Conservation (phyloP, 2,797 vertebrate genomes). For the Nannoperca obscura region DNA sequence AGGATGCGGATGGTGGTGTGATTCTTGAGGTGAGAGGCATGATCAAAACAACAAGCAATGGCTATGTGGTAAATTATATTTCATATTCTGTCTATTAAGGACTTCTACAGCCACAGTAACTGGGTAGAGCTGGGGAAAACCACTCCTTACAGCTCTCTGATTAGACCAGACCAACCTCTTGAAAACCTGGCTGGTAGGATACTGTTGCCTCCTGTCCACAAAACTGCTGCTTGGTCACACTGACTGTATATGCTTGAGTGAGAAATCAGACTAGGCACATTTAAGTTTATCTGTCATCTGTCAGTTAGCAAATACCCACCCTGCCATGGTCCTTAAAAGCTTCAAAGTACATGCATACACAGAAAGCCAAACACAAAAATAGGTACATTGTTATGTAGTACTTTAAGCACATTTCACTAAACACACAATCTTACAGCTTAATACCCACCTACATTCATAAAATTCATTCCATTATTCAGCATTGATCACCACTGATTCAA, state of each 20-base stretch:
- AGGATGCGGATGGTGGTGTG: neutral
- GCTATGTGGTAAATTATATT: neutral
- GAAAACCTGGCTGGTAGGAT: conserved; percentile 75
- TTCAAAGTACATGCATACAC: neutral
- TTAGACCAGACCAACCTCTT: conserved; percentile 63
- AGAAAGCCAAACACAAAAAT: neutral
- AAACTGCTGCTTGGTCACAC: neutral
- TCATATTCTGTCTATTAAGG: conserved; percentile 50
- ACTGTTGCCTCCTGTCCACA: neutral
- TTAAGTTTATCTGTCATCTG: conserved; percentile 2
- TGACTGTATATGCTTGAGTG: neutral
- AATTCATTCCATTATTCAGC: neutral
- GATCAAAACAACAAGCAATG: neutral
- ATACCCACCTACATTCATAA: neutral
- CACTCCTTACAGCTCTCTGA: conserved; percentile 65
- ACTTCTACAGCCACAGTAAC: conserved; percentile 86
- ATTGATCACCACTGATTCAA: neutral
- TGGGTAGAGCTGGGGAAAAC: conserved; percentile 79
- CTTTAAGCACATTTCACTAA: neutral
- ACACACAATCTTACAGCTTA: neutral
- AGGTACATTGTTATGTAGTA: neutral
- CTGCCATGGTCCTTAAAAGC: neutral
- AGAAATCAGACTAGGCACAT: neutral
- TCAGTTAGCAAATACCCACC: conserved; percentile 1
- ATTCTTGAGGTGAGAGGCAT: neutral